Conservation (phyloP, 2,113 vertebrate species). For the Mohoua ochrocephala region DNA sequence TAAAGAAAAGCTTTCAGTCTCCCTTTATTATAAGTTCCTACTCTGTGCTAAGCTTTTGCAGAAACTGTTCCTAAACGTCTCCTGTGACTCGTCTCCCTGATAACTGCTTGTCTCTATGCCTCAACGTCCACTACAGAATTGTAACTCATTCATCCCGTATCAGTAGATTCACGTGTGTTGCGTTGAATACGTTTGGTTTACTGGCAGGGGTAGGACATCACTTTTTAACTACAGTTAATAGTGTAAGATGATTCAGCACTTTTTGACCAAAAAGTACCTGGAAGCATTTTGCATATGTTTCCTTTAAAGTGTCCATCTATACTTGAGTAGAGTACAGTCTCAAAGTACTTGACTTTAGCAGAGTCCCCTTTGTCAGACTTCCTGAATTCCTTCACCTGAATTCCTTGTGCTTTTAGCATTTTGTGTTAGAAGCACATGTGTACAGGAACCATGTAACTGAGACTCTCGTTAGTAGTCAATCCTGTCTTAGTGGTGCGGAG, state of each 20-base stretch:
- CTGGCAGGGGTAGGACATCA: background rate
- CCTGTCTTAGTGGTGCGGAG: background rate
- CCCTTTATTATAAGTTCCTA: background rate
- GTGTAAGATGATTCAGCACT: background rate
- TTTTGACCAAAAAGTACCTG: background rate
- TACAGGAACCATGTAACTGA: background rate
- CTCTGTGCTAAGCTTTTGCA: background rate
- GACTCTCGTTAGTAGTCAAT: background rate
- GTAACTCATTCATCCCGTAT: fast-evolving
- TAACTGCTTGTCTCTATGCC: background rate
- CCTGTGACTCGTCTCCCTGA: background rate
- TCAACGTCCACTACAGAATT: background rate
- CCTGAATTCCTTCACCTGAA: background rate
- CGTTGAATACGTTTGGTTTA: background rate
- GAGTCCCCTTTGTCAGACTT: background rate
- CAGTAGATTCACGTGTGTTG: fast-evolving
- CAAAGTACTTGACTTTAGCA: background rate
- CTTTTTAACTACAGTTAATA: background rate
- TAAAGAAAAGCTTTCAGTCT: background rate
- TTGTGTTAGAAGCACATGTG: background rate
- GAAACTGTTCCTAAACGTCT: background rate
- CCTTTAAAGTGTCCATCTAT: background rate
- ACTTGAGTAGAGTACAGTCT: background rate
- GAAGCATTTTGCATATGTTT: background rate
- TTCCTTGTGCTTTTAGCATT: background rate